Base-by-base conservation (phyloP, 2,797 vertebrate species). In the Eurystomus glaucurus region DNA sequence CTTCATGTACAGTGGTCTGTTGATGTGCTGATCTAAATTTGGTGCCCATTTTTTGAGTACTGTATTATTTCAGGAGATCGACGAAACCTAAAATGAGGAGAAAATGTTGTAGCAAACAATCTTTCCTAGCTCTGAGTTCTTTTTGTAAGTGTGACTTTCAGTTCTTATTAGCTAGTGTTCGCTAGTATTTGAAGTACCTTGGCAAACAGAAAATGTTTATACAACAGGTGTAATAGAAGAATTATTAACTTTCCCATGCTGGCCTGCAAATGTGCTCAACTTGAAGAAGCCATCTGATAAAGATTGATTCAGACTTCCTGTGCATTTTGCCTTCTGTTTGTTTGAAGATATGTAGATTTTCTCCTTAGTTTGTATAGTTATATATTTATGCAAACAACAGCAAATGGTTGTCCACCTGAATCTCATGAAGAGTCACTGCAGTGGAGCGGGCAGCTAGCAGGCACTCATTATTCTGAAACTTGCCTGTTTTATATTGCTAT, bases 61-160 rank as follows among this genome's bases (percentile, higher is more conserved):
- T 51, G 3, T 57, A 2, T 75, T 75, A 65, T 77, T 77, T 60
- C 75, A n/a, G 48, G 39, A 39, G 26, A 52, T 76, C 14, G 33
- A 5, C 26, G 26, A 46, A 76, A 31, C 0, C 0, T 7, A 0
- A 46, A 58, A 79, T 10, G 2, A 5, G 28, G 22, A 58, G 41
- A 25, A 48, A 39, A 5, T 25, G 10, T 35, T 68, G 19, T 57
- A 64, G 33, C 11, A 77, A 41, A 79, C 13, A 69, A 41, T 48
- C 23, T 70, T 31, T 61, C 2, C 0, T 37, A 37, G 26, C 43
- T 89, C 33, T 39, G 13, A 21, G 26, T 70, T 77, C 5, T 46
- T 10, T 79, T 76, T 68, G 14, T 78, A 37, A 26, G 11, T 0
- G 0, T 51, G n/a, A 25, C n/a, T 91, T 76, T 14, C 5, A 26